Conservation (phyloP, 2,113 vertebrate species). For the Albula goreensis region DNA sequence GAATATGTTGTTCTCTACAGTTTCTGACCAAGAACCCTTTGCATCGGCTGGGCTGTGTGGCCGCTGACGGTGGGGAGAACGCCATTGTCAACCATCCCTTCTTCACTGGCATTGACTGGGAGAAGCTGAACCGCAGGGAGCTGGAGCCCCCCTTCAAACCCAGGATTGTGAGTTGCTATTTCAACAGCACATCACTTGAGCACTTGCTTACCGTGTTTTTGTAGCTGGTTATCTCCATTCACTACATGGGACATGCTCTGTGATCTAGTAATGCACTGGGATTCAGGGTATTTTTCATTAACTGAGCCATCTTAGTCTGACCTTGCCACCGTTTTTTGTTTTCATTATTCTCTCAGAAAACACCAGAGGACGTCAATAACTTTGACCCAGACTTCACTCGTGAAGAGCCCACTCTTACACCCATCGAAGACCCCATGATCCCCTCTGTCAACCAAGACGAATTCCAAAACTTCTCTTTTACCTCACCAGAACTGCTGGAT, state of each 20-base stretch:
- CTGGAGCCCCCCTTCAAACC: conserved; percentile 93
- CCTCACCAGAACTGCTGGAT: conserved; percentile 75
- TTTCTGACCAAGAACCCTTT: conserved; percentile 91
- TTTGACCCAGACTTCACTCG: conserved; percentile 97
- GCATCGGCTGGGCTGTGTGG: conserved; percentile 82
- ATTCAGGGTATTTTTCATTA: background rate
- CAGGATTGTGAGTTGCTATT: conserved; percentile 79
- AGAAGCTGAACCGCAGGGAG: conserved; percentile 82
- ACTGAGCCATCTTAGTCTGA: background rate
- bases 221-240: background rate
- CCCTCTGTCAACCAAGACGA: conserved; percentile 91
- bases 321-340: background rate
- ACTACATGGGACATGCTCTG: background rate
- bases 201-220: background rate
- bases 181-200: background rate
- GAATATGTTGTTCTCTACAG: conserved; percentile 59
- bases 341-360: conserved; percentile 78
- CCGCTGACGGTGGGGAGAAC: conserved; percentile 77
- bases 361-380: conserved; percentile 93
- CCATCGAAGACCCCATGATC: conserved; percentile 86
- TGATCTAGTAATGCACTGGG: background rate
- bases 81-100: conserved; percentile 83
- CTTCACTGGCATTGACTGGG: conserved; percentile 87
- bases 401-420: conserved; percentile 91
- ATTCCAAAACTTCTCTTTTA: conserved; percentile 93